These are phyloP conservation scores for Natator depressus DNA, from an alignment of 2,113 vertebrate genomes.

Conservation along the genomic window DNA sequence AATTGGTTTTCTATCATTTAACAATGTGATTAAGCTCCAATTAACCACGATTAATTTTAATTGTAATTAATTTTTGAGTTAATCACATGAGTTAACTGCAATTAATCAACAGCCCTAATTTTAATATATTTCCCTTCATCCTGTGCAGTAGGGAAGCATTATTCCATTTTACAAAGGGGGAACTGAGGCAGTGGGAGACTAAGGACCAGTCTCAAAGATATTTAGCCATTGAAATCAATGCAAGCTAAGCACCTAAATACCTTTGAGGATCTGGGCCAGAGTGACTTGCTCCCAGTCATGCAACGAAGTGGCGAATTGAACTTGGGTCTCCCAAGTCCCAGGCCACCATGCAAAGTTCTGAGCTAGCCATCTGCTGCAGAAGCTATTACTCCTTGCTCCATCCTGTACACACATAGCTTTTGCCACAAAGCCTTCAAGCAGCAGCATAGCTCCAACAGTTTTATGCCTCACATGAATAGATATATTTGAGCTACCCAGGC, in stretches of 20 bases:
- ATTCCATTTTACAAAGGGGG: background rate
- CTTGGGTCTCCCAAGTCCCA: background rate
- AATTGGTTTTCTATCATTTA: no score
- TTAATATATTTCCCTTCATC: background rate
- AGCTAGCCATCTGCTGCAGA: background rate
- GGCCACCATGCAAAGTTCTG: background rate
- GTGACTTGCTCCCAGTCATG: background rate
- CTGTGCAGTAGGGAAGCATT: background rate
- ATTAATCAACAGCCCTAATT: no score
- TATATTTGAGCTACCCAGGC: background rate
- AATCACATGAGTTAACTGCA: no score
- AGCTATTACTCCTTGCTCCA: background rate
- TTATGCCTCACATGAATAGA: background rate
- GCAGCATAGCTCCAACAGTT: background rate
- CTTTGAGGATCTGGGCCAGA: background rate
- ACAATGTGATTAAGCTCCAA: no score
- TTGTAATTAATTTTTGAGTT: no score
- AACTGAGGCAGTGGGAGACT: background rate
- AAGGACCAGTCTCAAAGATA: background rate
- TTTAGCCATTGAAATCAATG: background rate
- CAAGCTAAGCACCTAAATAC: background rate
- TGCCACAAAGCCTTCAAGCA: background rate
- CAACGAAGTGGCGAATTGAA: background rate
- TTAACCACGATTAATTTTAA: no score
- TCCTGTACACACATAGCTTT: background rate